A percentile compares a stretch with the other conserved stretches of the same genome.
Evolutionary conservation across 2,888 invertebrate genomes (phyloP).

Genomic region (Dolichomitus sp.): DNA sequence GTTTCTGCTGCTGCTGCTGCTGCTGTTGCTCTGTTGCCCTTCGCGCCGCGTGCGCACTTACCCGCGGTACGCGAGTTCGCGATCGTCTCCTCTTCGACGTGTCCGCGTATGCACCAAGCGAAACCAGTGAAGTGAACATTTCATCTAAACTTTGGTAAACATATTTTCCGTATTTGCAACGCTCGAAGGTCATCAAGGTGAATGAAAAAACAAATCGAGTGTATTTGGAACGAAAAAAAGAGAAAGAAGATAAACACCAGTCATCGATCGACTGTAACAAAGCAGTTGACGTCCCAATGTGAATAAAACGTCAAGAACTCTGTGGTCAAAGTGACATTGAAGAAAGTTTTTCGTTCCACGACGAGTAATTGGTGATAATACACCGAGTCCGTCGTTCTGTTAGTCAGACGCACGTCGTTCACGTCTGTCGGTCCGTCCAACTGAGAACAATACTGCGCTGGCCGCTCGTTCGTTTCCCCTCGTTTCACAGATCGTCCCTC

Average conservation of each 20-base stretch:
- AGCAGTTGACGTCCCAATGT: not conserved
- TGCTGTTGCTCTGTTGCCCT: constrained; percentile 54
- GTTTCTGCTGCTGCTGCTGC: constrained; percentile 61
- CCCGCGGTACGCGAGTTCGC: constrained; percentile 78
- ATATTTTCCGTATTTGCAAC: not conserved
- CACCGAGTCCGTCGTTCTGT: not conserved
- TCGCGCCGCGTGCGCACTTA: constrained; percentile 73
- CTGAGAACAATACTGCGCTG: constrained; percentile 44
- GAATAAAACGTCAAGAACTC: not conserved
- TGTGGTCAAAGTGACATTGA: not conserved
- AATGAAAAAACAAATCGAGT: not conserved
- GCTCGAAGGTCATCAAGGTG: not conserved
- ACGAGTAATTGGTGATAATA: not conserved
- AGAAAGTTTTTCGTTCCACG: not conserved
- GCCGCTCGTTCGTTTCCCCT: constrained; percentile 21
- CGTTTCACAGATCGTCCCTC: constrained; percentile 26
- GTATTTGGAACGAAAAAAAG: not conserved
- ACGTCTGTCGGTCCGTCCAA: constrained; percentile 28
- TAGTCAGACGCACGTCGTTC: constrained; percentile 21
- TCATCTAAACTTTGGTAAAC: not conserved
- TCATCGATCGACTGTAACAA: not conserved
- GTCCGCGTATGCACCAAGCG: constrained; percentile 16
- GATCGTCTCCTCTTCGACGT: constrained; percentile 53
- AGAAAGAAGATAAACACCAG: not conserved
- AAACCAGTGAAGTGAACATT: constrained; percentile 3